Conservation (phyloP, 2,113 vertebrate species). For the Maccullochella peelii region DNA sequence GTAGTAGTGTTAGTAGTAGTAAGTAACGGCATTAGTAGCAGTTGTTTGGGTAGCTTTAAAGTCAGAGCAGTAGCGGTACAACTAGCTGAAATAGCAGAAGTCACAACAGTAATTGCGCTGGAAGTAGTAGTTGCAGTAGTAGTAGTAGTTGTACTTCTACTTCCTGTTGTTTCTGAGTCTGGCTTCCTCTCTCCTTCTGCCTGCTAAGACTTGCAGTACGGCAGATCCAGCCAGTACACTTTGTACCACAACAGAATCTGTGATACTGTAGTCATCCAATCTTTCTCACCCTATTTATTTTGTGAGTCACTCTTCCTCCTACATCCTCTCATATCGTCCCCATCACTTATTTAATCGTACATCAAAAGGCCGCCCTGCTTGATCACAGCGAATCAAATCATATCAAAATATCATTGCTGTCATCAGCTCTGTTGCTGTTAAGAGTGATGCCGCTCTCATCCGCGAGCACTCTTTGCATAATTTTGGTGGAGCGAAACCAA, state of each 20-base stretch:
- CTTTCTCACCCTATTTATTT: conserved; percentile 45
- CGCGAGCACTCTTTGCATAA: conserved; percentile 49
- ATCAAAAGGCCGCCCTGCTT: conserved; percentile 42
- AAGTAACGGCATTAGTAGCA: too few species aligned
- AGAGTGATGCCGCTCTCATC: conserved; percentile 21
- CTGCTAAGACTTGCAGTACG: conserved; percentile 59
- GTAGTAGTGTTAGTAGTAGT: not conserved
- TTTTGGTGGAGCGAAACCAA: conserved; percentile 43
- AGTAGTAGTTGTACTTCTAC: not conserved
- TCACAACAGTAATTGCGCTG: not conserved
- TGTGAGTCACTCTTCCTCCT: conserved; percentile 12
- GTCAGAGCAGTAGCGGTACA: not conserved
- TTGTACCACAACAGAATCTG: conserved; percentile 42
- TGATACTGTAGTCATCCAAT: conserved; percentile 9
- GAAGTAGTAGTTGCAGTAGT: not conserved
- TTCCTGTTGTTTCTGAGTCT: conserved; percentile 39
- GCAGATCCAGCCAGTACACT: conserved; percentile 52
- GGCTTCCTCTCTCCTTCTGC: conserved; percentile 32
- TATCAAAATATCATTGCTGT: conserved; percentile 59
- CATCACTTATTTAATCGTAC: conserved; percentile 42
- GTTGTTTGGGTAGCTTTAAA: not conserved
- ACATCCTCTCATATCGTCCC: conserved; percentile 25
- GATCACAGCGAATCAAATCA: conserved; percentile 49
- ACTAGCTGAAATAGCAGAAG: not conserved
- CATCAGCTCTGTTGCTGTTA: conserved; percentile 44